A percentile compares a stretch with the other conserved stretches of the same genome.
Conservation (phyloP, 2,113 vertebrate genomes). For the Sclerurus mexicanus region DNA sequence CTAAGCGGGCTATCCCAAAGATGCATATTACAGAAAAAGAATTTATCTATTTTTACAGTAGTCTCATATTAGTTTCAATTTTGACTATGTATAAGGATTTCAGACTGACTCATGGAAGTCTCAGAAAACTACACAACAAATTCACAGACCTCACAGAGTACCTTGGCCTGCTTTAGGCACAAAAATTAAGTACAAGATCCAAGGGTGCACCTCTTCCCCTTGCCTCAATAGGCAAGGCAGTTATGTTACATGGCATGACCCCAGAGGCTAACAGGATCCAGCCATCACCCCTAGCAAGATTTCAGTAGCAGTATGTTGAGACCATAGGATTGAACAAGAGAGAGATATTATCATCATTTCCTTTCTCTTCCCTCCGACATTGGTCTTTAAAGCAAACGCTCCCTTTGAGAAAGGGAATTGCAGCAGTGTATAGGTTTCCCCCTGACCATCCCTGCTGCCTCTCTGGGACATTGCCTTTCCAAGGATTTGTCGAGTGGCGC, state of each 20-base stretch:
- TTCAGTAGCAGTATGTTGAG: background rate
- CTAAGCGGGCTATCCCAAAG: background rate
- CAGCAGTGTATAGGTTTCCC: accelerated
- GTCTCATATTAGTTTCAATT: background rate
- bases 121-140: background rate
- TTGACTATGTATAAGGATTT: background rate
- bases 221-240: accelerated
- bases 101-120: too few species aligned
- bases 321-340: background rate
- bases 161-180: background rate
- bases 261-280: background rate
- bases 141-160: background rate
- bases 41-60: background rate
- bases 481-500: background rate
- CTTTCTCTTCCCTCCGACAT: background rate
- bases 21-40: background rate
- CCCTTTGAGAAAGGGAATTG: background rate
- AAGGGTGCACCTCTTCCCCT: accelerated
- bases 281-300: background rate
- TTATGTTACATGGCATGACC: accelerated
- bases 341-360: background rate
- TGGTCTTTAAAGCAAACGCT: background rate
- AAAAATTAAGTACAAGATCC: too few species aligned
- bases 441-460: accelerated
- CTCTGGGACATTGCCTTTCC: background rate